Conservation (phyloP, 2,113 vertebrate genomes). For the Lipophrys pholis region DNA sequence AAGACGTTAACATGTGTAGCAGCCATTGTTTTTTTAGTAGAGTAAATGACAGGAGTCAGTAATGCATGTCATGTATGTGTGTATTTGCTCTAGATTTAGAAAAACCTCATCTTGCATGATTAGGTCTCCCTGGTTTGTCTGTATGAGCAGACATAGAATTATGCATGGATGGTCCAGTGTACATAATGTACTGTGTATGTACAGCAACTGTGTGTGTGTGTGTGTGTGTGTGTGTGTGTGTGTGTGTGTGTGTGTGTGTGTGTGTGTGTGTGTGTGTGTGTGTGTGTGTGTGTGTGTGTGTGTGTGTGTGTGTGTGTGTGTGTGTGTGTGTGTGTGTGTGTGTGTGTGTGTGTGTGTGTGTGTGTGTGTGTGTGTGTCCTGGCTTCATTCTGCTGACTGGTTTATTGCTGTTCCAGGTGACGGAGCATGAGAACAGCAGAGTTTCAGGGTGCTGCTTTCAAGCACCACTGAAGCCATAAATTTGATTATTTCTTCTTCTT, state of each 20-base stretch:
- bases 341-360: slow-evolving; percentile 5
- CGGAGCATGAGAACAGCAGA: slow-evolving; percentile 72
- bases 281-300: background rate
- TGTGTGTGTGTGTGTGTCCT: slow-evolving; percentile 25
- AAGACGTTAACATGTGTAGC: slow-evolving; percentile 9
- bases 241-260: slow-evolving; percentile 21
- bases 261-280: slow-evolving; percentile 1
- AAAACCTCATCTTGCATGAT: slow-evolving; percentile 14
- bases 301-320: slow-evolving; percentile 36
- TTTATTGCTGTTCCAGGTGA: slow-evolving; percentile 76
- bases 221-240: slow-evolving; percentile 34
- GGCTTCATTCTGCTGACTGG: slow-evolving; percentile 65
- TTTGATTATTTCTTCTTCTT: slow-evolving; percentile 59
- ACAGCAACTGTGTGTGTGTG: background rate
- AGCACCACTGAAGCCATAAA: slow-evolving; percentile 78
- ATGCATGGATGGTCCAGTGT: slow-evolving; percentile 7
- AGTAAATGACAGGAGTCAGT: background rate
- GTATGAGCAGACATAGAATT: background rate
- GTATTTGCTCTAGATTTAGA: slow-evolving; percentile 20
- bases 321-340: slow-evolving; percentile 15
- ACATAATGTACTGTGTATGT: slow-evolving; percentile 1
- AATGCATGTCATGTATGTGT: background rate
- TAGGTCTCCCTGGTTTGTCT: background rate
- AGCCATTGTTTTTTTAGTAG: background rate
- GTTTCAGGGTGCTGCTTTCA: slow-evolving; percentile 77